Evolutionary conservation across 2,797 vertebrate genomes (phyloP), one percentile per base, ranked within the genome.

Genomic region (Hirundo rustica): DNA sequence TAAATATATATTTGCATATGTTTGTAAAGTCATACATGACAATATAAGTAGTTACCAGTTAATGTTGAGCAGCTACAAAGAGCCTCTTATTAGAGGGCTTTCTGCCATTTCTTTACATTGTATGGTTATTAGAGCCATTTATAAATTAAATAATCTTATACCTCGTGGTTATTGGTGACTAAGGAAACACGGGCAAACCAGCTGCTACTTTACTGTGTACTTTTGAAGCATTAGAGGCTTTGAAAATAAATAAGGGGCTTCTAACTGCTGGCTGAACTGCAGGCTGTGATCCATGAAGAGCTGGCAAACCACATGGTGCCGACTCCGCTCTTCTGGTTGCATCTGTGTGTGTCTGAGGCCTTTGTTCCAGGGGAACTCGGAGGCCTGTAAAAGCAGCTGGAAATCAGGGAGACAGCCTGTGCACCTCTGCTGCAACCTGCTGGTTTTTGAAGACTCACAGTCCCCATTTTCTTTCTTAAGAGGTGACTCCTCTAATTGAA

Each of bases 251-350:
- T 61, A 32, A 77, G 70, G 58, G 58, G 62, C 36, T 66, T 66
- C 21, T 87, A 18, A 60, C 34, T 42, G 77, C 40, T 53, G 44
- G 73, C 86, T 76, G 10, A 80, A 21, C 23, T 53, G 73, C 36
- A 84, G 76, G 89, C 92, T 93, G 88, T 86, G 95, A 95, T 95
- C 89, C 93, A 60, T 74, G 89, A 75, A 94, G 93, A 95, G 89
- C 92, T 94, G 74, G 93, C 77, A 90, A 87, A 84, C 71, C 83
- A 40, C 92, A 92, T 82, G 91, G 94, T 93, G 95, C 83, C n/a
- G 53, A 64, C 88, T 95, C 70, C 38, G 85, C 91, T 91, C 83
- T 42, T 78, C 87, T 86, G 65, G n/a, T 29, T 78, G 70, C 40
- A 26, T 96, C 85, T 92, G 82, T 83, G 58, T 64, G 50, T 75